These are phyloP conservation scores for Monarcha castaneiventris DNA, from an alignment of 2,113 vertebrate genomes.

Conservation along the genomic window DNA sequence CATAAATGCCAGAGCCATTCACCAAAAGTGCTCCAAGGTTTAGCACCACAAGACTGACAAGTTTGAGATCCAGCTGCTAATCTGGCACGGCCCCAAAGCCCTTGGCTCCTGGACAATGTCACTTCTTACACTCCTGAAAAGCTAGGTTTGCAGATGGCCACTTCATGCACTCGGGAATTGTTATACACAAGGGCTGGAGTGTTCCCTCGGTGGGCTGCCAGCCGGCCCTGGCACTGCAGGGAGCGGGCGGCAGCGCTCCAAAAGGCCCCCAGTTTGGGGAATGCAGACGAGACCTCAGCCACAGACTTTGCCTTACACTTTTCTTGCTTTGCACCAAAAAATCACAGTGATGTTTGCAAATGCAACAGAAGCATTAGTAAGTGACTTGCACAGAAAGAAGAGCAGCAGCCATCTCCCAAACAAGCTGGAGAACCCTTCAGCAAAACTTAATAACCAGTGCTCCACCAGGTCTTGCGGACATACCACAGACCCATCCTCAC, in stretches of 20 bases:
- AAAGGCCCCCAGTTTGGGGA: background rate
- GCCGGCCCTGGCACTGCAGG: background rate
- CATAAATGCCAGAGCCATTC: conserved; percentile 6
- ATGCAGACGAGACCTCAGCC: background rate
- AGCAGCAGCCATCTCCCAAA: background rate
- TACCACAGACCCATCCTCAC: background rate
- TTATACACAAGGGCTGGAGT: conserved; percentile 21
- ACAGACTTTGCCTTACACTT: background rate
- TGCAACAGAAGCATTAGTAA: background rate
- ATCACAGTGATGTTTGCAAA: background rate
- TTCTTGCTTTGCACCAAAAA: background rate
- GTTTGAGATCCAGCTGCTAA: conserved; percentile 59
- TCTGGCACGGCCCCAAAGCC: conserved; percentile 48
- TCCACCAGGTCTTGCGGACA: rapidly evolving
- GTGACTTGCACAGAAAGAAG: background rate
- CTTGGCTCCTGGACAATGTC: conserved; percentile 60
- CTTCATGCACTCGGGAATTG: conserved; percentile 16
- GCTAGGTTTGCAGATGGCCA: conserved; percentile 64
- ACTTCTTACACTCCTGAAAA: conserved; percentile 49
- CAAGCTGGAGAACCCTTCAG: background rate
- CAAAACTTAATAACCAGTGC: background rate
- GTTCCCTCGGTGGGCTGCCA: conserved; percentile 49
- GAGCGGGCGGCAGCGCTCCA: rapidly evolving
- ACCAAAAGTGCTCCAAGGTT: conserved; percentile 43
- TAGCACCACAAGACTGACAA: conserved; percentile 2